These are phyloP conservation scores for Sycobia sp. DNA, from an alignment of 1,140 invertebrate genomes.

Conservation along the genomic window DNA sequence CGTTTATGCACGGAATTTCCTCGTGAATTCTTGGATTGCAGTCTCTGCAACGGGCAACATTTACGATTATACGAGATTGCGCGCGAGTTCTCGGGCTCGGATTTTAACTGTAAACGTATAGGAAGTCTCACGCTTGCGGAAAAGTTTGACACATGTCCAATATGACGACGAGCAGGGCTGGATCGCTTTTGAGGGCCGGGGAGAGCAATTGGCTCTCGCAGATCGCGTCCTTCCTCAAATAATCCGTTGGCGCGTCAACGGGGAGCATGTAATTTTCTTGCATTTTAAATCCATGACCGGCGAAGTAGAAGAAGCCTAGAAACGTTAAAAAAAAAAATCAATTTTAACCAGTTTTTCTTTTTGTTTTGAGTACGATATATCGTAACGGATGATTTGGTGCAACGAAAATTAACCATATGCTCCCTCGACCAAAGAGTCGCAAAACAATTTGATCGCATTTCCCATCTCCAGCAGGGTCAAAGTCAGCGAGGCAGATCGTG, in stretches of 20 bases:
- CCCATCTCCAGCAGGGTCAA: slow-evolving; percentile 49
- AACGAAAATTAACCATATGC: slow-evolving; percentile 49
- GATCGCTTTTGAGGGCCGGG: slow-evolving; percentile 46
- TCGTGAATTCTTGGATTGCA: slow-evolving; percentile 48
- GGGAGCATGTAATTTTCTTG: slow-evolving; percentile 55
- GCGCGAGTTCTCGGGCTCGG: no score
- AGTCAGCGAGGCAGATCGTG: slow-evolving; percentile 50
- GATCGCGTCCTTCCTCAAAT: slow-evolving; percentile 49
- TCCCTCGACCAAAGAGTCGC: slow-evolving; percentile 43
- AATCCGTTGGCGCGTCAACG: slow-evolving; percentile 48
- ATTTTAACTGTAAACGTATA: slow-evolving; percentile 33
- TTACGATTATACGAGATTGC: not conserved
- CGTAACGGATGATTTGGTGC: no score
- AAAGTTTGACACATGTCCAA: slow-evolving; percentile 55
- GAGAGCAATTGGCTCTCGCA: slow-evolving; percentile 53
- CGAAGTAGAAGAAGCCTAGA: slow-evolving; percentile 55
- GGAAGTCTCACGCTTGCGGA: slow-evolving; percentile 44
- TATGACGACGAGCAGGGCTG: slow-evolving; percentile 50
- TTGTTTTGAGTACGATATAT: no score
- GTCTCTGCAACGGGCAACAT: slow-evolving; percentile 47
- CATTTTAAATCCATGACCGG: slow-evolving; percentile 58
- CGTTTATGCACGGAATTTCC: slow-evolving; percentile 47
- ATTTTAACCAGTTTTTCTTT: not conserved
- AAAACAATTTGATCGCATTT: slow-evolving; percentile 49
- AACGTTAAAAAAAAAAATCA: slow-evolving; percentile 14